phyloP scores from a whole-genome alignment of 35 echinoderm and acorn worm species.

The Acanthaster planci region DNA sequence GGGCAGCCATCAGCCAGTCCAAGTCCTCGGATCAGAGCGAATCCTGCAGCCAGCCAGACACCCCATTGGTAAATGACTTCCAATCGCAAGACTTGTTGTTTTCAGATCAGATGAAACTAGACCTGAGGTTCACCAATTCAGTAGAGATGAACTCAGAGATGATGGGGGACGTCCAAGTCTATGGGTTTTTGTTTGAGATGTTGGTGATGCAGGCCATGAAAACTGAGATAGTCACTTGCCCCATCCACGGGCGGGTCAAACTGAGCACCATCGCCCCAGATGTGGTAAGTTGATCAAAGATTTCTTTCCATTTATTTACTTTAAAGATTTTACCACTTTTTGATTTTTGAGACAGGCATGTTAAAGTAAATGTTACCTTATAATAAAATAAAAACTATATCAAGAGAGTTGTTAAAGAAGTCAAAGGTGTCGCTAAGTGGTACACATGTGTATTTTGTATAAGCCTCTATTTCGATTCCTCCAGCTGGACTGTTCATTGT shows the following conservation, averaged over 20 bases:
- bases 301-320: too few relatives aligned
- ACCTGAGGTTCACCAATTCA: slow-evolving; percentile 25
- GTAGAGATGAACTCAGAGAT: slow-evolving; percentile 49
- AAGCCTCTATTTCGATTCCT: too few relatives aligned
- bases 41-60: slow-evolving; percentile 7
- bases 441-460: too few relatives aligned
- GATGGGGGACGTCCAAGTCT: slow-evolving; percentile 51
- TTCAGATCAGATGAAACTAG: neutral
- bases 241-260: slow-evolving; percentile 75
- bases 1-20: neutral
- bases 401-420: too few relatives aligned
- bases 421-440: too few relatives aligned
- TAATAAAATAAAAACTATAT: too few relatives aligned
- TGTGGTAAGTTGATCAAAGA: slow-evolving; percentile 75
- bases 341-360: too few relatives aligned
- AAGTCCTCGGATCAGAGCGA: slow-evolving; percentile 2
- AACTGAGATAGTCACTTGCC: slow-evolving; percentile 71
- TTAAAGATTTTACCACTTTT: too few relatives aligned
- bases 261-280: slow-evolving; percentile 81
- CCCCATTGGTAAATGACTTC: neutral
- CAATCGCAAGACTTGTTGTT: neutral
- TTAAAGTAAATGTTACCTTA: too few relatives aligned
- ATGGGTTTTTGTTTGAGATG: slow-evolving; percentile 91
- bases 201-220: slow-evolving; percentile 81
- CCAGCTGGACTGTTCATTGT: too few relatives aligned